These are phyloP conservation scores for Kryphioiulus occultus DNA, from an alignment of 2,888 invertebrate genomes.

Conservation along the genomic window DNA sequence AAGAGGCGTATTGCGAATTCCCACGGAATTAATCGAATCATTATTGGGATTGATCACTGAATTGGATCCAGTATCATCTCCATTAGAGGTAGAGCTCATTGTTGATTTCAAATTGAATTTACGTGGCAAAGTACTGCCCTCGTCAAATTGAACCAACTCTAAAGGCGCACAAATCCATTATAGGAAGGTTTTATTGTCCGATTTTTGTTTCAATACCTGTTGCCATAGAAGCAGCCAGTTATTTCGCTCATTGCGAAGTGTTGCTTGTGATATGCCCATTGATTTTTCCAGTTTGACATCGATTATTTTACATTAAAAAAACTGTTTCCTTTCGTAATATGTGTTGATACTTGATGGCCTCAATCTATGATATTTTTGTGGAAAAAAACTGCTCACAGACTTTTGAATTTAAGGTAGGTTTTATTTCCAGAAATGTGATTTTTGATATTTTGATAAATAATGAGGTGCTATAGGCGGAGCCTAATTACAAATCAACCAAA, in stretches of 20 bases:
- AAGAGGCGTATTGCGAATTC: neutral
- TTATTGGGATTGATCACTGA: neutral
- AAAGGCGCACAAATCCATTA: neutral
- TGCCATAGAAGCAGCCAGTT: neutral
- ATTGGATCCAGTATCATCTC: neutral
- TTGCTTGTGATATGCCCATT: neutral
- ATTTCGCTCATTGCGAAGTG: neutral
- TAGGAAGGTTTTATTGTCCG: neutral
- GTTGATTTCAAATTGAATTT: neutral
- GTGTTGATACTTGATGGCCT: too few species aligned
- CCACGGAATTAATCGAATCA: too few species aligned
- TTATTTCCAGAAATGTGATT: too few species aligned
- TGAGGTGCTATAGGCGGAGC: too few species aligned
- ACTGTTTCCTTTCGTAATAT: too few species aligned
- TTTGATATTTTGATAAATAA: too few species aligned
- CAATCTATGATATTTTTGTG: too few species aligned
- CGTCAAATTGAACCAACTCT: neutral
- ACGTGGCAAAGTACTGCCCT: too few species aligned
- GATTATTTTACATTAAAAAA: too few species aligned
- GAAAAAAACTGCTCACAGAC: too few species aligned
- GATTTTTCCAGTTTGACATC: neutral
- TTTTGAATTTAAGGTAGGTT: too few species aligned
- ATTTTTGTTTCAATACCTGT: neutral
- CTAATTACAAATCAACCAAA: too few species aligned
- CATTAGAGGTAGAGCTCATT: neutral